Evolutionary conservation across 2,113 vertebrate genomes (phyloP), one percentile per base, ranked within the genome.

Genomic region (Edolisoma coerulescens): DNA sequence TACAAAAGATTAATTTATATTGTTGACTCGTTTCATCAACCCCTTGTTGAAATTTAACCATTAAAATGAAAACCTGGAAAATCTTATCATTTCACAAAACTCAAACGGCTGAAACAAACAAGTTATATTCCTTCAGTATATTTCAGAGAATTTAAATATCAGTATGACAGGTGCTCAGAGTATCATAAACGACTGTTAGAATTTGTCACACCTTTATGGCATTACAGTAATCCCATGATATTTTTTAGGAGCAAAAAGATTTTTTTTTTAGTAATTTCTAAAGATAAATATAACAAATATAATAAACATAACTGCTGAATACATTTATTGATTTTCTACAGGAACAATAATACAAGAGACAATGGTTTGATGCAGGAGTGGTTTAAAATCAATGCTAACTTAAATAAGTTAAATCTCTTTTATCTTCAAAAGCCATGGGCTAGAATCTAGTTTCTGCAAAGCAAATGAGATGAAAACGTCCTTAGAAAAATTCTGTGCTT

Each of bases 111-210:
- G 37, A 87, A 77, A 52, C 18, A 81, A 77, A 8, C 6, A 45
- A 27, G 7, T 54, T 65, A 21, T 53, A 49, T 35, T 88, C 15
- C 22, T 75, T 53, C 22, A 23, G 9, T 32, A 32, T 53, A 24
- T 63, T 71, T 86, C 28, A 45, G 10, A 61, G 50, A 61, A 60
- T 83, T 59, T 57, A 67, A 63, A 45, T 49, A 56, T 37, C 22
- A 24, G 28, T 5, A 7, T 57, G 39, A 75, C 18, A 68, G 19
- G 16, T 47, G 6, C 22, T 76, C 57, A 7, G 9, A 73, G 9
- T 39, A 65, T 33, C 47, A 35, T 44, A 65, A 78, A 3, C 0
- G 0, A 24, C 16, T 65, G 24, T 32, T 81, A 76, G 24, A 4
- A 63, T 39, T 47, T 87, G 18, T 49, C 41, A 32, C 6, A 79